Evolutionary conservation across 1,140 invertebrate genomes (phyloP), one percentile per base, ranked within the genome.

Genomic region (Vanessa tameamea): DNA sequence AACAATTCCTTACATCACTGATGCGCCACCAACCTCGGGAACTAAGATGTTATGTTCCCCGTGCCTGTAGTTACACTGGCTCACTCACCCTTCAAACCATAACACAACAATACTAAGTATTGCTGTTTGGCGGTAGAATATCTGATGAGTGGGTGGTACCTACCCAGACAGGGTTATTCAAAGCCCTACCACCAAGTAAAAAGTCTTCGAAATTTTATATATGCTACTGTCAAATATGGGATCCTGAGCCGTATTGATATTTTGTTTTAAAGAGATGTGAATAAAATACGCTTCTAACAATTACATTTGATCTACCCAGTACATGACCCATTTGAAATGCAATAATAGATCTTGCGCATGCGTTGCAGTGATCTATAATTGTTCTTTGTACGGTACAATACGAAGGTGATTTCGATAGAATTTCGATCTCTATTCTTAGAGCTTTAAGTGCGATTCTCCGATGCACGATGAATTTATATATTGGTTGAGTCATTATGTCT

Each of bases 291-390:
- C 37, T 31, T 20, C 20, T 26, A 57, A 57, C 53, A 57, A 57
- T 57, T 57, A 57, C 16, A 57, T 57, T 57, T 23, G 11, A 43
- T 9, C 3, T 43, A 43, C 7, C 20, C 12, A 20, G 16, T 23
- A 12, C 13, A 57, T 57, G 53, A 57, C 53, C 53, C 26, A 57
- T 57, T 57, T 57, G 53, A 57, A 57, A 57, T 57, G 53, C 20
- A 57, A 57, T 57, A 57, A 57, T 57, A 57, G 53, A 23, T 57
- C 16, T 20, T 23, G 16, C 53, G 53, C 53, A 57, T 57, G 20
- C 53, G 53, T 9, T 57, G 15, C 53, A 23, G 16, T 57, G 16
- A 23, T 57, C 53, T 57, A 57, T 57, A 57, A 57, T 57, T 57
- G 53, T 57, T 57, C 16, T 23, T 23, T 23, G 53, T 12, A 57